phyloP scores from a whole-genome alignment of 35 echinoderm and acorn worm species.

The Ptychodera flava region DNA sequence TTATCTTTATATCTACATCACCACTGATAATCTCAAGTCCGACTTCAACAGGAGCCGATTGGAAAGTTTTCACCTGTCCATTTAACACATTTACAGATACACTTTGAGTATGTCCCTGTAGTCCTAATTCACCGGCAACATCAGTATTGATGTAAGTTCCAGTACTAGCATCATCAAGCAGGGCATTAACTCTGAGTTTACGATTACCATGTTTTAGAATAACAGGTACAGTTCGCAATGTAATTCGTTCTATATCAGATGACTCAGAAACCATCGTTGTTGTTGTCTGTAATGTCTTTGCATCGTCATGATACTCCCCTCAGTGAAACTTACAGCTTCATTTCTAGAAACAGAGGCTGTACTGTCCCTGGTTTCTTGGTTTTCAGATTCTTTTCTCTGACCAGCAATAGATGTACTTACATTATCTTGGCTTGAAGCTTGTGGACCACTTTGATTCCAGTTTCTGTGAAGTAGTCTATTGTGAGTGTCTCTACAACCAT shows the following conservation, averaged over 20 bases:
- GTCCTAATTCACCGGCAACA: constrained; percentile 25
- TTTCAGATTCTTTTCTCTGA: too few relatives aligned
- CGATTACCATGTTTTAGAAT: constrained; percentile 9
- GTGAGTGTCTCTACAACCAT: not conserved
- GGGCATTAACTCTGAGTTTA: constrained; percentile 12
- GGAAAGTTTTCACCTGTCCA: constrained; percentile 8
- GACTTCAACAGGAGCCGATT: constrained; percentile 13
- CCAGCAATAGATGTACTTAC: too few relatives aligned
- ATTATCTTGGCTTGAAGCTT: not conserved
- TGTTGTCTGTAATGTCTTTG: too few relatives aligned
- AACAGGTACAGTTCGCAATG: constrained; percentile 15
- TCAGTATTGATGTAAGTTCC: constrained; percentile 32
- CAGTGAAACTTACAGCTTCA: too few relatives aligned
- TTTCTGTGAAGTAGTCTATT: too few relatives aligned
- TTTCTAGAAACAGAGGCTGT: too few relatives aligned
- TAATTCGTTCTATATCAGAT: not conserved
- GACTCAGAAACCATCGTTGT: too few relatives aligned
- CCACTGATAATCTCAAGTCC: not conserved
- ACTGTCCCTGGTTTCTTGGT: too few relatives aligned
- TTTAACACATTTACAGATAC: constrained; percentile 20
- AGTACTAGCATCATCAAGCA: constrained; percentile 43
- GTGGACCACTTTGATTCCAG: not conserved
- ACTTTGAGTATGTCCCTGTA: constrained; percentile 11
- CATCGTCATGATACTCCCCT: too few relatives aligned
- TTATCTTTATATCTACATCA: constrained; percentile 6